Percentiles rank a stretch among this genome's conserved stretches.
Conservation (phyloP, 2,797 vertebrate species). For the Acanthurus lineatus region DNA sequence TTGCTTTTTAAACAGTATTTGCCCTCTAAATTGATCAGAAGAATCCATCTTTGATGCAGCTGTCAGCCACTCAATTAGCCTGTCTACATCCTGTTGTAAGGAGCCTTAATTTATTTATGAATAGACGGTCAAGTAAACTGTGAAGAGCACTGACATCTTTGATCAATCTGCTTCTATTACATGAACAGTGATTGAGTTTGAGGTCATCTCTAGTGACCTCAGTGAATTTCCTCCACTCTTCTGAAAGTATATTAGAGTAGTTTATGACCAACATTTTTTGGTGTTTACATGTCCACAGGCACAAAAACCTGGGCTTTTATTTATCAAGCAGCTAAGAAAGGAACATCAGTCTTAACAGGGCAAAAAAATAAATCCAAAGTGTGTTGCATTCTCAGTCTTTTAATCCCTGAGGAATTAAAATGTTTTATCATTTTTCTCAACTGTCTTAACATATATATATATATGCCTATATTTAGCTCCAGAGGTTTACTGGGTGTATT, state of each 20-base stretch:
- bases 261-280: neutral
- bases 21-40: neutral
- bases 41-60: neutral
- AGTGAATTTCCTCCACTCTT: neutral
- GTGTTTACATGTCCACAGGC: neutral
- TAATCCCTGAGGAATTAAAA: too few relatives aligned
- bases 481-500: neutral
- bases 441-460: neutral
- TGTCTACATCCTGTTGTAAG: neutral
- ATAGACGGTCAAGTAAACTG: neutral
- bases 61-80: neutral
- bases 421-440: neutral
- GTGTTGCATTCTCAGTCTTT: neutral
- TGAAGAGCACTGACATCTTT: neutral
- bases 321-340: neutral
- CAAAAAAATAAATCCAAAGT: neutral
- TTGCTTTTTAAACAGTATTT: constrained; percentile 10
- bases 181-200: neutral
- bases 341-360: neutral
- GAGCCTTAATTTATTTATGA: constrained; percentile 15
- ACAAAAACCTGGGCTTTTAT: too few relatives aligned
- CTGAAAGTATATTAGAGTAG: neutral
- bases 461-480: neutral
- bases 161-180: neutral
- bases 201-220: neutral